Base-by-base conservation (phyloP, 2,797 vertebrate species). In the Melanitta fusca region DNA sequence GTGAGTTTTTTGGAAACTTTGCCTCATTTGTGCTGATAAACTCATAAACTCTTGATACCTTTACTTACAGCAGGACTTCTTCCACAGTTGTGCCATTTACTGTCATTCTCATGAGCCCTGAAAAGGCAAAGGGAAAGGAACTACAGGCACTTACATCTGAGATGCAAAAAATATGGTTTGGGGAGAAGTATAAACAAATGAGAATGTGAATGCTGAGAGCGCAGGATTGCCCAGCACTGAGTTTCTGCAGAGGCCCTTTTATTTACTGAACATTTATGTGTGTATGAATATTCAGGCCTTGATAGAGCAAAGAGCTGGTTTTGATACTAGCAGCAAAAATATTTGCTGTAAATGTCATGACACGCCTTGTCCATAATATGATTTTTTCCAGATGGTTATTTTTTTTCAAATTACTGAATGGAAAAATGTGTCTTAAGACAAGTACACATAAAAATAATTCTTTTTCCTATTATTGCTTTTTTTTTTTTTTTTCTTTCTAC, bases 301-400 rank as follows among this genome's bases (percentile, higher is more conserved):
- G 97, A 97, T 93, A 95, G 92, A 95, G 96, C 90, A 98, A 95
- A 96, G 96, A 97, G 94, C 93, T 97, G 93, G 93, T 94, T 97
- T 97, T 97, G 97, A 98, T 98, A 97, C 97, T 97, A 97, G 95
- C 91, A 96, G 96, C 93, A 97, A 97, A 98, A 98, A 98, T 98
- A 98, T 98, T 98, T 98, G 97, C 97, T 98, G 97, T 98, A 97
- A 98, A 98, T 98, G 97, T 98, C 98, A 98, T 98, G 97, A 97
- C 97, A 98, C 97, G 97, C 97, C 96, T 97, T 98, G 97, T 97
- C 97, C 97, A 96, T 97, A 97, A 98, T 96, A 95, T 97, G 97
- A 98, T 98, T 97, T 97, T 97, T 98, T 98, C 98, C 98, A 98
- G 97, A 98, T 98, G 98, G 96, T 91, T 97, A 96, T 98, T 97